A percentile compares a stretch with the other conserved stretches of the same genome.
Conservation (phyloP, 2,888 invertebrate genomes). For the Lochmaea crataegi region DNA sequence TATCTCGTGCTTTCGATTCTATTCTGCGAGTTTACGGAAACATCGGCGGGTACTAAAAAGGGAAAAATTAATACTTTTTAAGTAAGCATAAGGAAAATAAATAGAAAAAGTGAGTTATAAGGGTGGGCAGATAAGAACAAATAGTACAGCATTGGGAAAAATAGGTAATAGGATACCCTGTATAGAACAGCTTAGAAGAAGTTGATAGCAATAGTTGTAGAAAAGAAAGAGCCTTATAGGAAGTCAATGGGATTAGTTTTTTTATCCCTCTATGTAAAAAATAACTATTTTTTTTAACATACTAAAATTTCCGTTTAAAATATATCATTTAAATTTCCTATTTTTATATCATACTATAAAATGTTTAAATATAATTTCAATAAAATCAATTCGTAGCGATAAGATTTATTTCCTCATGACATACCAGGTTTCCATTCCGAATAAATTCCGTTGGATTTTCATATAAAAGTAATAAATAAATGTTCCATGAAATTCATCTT, state of each 20-base stretch:
- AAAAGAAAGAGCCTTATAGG: too few species aligned
- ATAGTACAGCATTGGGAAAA: too few species aligned
- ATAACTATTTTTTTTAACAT: too few species aligned
- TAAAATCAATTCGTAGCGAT: neutral
- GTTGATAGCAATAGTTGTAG: too few species aligned
- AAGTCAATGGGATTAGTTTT: too few species aligned
- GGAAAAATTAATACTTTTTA: neutral
- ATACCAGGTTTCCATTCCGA: neutral
- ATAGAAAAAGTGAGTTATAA: neutral
- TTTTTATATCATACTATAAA: neutral
- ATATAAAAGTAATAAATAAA: slow-evolving; percentile 1
- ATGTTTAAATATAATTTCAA: neutral
- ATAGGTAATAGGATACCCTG: too few species aligned
- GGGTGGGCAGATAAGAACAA: too few species aligned
- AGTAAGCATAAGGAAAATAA: too few species aligned
- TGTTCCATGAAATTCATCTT: slow-evolving; percentile 34
- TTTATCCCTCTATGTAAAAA: too few species aligned
- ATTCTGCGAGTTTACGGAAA: slow-evolving; percentile 21
- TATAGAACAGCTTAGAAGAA: too few species aligned
- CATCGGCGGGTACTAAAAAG: neutral
- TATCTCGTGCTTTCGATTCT: slow-evolving; percentile 48
- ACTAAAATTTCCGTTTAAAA: neutral
- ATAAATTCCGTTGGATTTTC: neutral
- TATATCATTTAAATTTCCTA: neutral
- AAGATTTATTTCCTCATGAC: neutral